These are phyloP conservation scores for Panonychus citri DNA, from an alignment of 1,140 invertebrate genomes.

Conservation along the genomic window DNA sequence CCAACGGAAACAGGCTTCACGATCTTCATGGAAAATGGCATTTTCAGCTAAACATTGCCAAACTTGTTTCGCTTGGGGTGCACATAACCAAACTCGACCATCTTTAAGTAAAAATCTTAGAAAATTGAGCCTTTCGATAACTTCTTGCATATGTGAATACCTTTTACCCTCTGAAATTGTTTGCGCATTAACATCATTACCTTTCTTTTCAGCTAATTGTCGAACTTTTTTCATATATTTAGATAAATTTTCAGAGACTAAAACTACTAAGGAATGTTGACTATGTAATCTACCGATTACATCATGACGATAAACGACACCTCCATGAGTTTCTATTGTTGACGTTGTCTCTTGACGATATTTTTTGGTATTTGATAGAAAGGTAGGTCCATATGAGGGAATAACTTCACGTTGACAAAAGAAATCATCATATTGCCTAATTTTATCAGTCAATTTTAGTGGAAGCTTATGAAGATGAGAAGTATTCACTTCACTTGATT, in stretches of 20 bases:
- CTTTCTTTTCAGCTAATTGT: slow-evolving; percentile 39
- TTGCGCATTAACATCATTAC: slow-evolving; percentile 45
- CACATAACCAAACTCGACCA: slow-evolving; percentile 82
- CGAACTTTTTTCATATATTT: slow-evolving; percentile 69
- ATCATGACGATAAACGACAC: slow-evolving; percentile 32
- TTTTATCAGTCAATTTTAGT: too few species aligned
- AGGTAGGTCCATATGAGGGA: too few species aligned
- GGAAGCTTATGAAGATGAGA: too few species aligned
- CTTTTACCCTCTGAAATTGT: slow-evolving; percentile 61
- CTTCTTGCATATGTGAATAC: slow-evolving; percentile 75
- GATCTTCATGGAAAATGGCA: slow-evolving; percentile 67
- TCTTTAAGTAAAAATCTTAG: slow-evolving; percentile 43
- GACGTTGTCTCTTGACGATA: too few species aligned
- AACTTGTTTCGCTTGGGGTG: slow-evolving; percentile 85
- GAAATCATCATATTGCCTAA: too few species aligned
- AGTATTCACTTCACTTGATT: too few species aligned
- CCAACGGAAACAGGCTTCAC: slow-evolving; percentile 94
- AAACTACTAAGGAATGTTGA: slow-evolving; percentile 71
- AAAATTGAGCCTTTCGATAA: slow-evolving; percentile 81
- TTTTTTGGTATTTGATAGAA: too few species aligned
- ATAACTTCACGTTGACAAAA: too few species aligned
- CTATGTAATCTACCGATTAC: slow-evolving; percentile 76
- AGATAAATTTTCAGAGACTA: slow-evolving; percentile 77
- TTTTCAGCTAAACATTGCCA: slow-evolving; percentile 87
- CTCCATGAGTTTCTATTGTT: slow-evolving; percentile 20